A percentile compares a stretch with the other conserved stretches of the same genome.
Evolutionary conservation across 2,113 vertebrate species (phyloP).

Genomic region (Galemys pyrenaicus): DNA sequence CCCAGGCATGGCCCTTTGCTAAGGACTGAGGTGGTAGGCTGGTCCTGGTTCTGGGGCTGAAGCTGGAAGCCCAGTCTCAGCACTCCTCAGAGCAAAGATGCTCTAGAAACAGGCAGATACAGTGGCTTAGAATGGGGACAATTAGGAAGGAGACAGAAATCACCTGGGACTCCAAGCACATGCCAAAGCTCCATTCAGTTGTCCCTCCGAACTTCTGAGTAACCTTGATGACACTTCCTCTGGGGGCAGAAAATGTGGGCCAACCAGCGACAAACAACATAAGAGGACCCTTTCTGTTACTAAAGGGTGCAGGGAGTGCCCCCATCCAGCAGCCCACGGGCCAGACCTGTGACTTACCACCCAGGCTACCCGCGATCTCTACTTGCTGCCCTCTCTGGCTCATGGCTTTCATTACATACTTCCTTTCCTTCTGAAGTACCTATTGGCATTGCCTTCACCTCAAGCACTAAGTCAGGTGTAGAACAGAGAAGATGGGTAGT

Average conservation of each 20-base stretch:
- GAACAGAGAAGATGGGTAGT: fast-evolving
- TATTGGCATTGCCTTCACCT: neutral
- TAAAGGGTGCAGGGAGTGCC: neutral
- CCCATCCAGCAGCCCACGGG: neutral
- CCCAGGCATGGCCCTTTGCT: neutral
- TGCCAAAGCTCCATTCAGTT: neutral
- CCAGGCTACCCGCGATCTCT: neutral
- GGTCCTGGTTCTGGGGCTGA: neutral
- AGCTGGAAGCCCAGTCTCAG: neutral
- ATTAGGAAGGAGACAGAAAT: neutral
- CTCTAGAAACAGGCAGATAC: neutral
- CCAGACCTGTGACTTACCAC: neutral
- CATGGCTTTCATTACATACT: fast-evolving
- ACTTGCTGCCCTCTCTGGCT: neutral
- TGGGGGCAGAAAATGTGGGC: neutral
- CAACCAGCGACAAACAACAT: neutral
- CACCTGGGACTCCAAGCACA: neutral
- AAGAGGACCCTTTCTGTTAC: neutral
- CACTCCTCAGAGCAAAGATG: neutral
- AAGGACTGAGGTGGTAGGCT: neutral
- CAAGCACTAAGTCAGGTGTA: too few species aligned
- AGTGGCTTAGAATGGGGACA: neutral
- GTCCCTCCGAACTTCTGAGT: neutral
- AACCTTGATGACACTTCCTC: neutral
- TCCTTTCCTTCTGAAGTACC: neutral